Base-by-base conservation (phyloP, 2,888 invertebrate species). In the Morpho helenor region DNA sequence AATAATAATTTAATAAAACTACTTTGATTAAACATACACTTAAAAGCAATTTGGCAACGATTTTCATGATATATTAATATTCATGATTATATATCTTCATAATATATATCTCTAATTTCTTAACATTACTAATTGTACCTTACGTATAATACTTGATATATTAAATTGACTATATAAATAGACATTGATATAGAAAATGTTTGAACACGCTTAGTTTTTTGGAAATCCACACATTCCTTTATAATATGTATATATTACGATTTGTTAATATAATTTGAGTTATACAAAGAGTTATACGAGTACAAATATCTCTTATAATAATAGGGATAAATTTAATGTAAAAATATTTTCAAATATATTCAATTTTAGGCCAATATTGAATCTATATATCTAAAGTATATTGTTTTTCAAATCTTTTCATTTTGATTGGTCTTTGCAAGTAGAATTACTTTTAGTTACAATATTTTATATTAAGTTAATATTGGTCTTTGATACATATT, bases 171-270 rank as follows among this genome's bases (percentile, higher is more conserved):
- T 51, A 49, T 51, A 45, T 52, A 64, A 56, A 61, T 60, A 62
- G 57, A 60, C 57, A 57, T 54, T 48, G 39, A 59, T 52, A 62
- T 45, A 56, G 39, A 54, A 46, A 49, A 47, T 49, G 59, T 48
- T 57, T 61, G 55, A 55, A 54, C 52, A 60, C 54, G 54, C 49
- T 57, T 58, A 60, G 62, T 57, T 60, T 58, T 57, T 61, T 66
- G 64, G 64, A 59, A 64, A 61, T 66, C 64, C 64, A 66, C 66
- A 66, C 66, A 64, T 61, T 60, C 60, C 66, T 57, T 47, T 59
- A 53, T 52, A 56, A 48, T 45, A 49, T 23, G 22, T 51, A 49
- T 31, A 44, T 53, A 59, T 52, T 47, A 49, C 40, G 22, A 57
- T 47, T 9, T 55, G 50, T 23, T 58, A 47, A 51, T 53, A 53